phyloP scores from a whole-genome alignment of 2,113 vertebrate species.

The Theristicus caerulescens region DNA sequence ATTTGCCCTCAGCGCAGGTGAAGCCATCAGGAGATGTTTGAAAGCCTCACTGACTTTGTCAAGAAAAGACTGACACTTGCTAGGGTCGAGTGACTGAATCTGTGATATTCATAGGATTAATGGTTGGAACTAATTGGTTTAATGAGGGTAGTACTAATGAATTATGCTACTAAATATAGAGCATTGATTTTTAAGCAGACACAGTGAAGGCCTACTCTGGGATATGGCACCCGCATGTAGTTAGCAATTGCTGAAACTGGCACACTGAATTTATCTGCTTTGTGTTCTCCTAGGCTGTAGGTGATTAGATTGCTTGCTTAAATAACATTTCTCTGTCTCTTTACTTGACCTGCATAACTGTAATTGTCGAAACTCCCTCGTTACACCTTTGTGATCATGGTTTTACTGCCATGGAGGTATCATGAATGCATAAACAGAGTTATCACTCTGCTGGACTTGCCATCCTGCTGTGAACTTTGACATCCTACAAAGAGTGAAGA shows the following conservation, averaged over 20 bases:
- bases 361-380: not conserved
- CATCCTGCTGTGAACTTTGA: not conserved
- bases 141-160: constrained; percentile 6
- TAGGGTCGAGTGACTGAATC: not conserved
- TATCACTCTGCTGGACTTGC: not conserved
- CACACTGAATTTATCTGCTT: not conserved
- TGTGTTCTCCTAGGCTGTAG: not conserved
- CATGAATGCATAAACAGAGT: not conserved
- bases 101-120: not conserved
- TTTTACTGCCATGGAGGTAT: not conserved
- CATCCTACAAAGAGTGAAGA: not conserved
- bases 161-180: not conserved
- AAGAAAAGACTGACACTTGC: not conserved
- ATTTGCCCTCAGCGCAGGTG: not conserved
- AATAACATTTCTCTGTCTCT: not conserved
- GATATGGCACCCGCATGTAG: not conserved
- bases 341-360: not conserved
- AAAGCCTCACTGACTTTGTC: not conserved
- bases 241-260: not conserved
- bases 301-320: not conserved
- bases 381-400: not conserved
- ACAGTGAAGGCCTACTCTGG: not conserved
- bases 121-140: constrained; percentile 18
- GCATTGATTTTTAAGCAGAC: not conserved
- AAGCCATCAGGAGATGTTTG: not conserved